Conservation (phyloP, 2,888 invertebrate species). For the Cataglyphis altisquamis region DNA sequence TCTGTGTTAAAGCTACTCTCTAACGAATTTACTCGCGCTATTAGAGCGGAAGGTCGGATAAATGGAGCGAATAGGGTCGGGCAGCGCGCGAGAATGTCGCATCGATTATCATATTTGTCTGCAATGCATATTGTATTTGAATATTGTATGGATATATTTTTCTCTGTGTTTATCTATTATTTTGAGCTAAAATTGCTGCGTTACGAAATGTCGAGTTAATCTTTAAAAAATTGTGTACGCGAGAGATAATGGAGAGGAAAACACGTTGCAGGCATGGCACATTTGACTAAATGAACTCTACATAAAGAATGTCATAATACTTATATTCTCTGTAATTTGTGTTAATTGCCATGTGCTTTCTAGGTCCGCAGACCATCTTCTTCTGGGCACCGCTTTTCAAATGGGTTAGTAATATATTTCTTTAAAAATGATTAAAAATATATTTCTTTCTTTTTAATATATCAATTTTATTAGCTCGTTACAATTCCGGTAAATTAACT, state of each 20-base stretch:
- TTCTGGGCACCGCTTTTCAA: slow-evolving; percentile 99
- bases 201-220: neutral
- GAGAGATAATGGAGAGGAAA: neutral
- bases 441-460: slow-evolving; percentile 30
- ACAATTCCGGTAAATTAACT: slow-evolving; percentile 19
- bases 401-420: slow-evolving; percentile 92
- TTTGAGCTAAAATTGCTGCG: neutral
- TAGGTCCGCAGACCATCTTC: slow-evolving; percentile 99
- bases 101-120: slow-evolving; percentile 21
- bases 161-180: neutral
- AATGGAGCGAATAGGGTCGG: slow-evolving; percentile 5
- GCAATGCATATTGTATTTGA: neutral
- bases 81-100: neutral
- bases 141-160: neutral
- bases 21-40: slow-evolving; percentile 30
- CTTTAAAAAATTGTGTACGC: neutral
- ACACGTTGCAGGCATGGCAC: neutral
- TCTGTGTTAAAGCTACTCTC: slow-evolving; percentile 29
- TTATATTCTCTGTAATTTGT: neutral
- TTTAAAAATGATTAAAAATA: slow-evolving; percentile 29
- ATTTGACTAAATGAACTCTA: neutral
- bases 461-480: neutral
- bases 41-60: slow-evolving; percentile 30
- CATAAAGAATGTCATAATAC: neutral
- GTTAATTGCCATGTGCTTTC: slow-evolving; percentile 44